Evolutionary conservation across 2,888 invertebrate species (phyloP), one percentile per base, ranked within the genome.

Genomic region (Labia minor): DNA sequence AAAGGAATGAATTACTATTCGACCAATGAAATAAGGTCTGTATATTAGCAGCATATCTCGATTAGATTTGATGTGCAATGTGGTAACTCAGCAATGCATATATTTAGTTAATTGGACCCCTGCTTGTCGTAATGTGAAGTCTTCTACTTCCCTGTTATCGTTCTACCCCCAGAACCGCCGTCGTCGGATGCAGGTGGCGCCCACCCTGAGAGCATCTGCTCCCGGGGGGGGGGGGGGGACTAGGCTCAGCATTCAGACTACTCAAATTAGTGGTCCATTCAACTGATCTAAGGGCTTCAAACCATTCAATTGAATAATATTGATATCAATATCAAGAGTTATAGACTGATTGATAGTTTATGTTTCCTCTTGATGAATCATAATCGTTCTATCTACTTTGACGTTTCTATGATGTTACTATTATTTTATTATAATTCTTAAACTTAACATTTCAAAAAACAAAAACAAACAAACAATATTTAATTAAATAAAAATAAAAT

Each of bases 221-320:
- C 49, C 49, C 33, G 6, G 33, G 33, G n/a, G n/a, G 26, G 26
- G 26, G 26, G 26, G 6, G 16, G 14, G 49, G 2, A 10, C 16
- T 4, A 4, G 6, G 3, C 26, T 26, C 14, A 49, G 49, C 49
- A 49, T 49, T 16, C 49, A 49, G 14, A 49, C 49, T n/a, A 49
- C n/a, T 14, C 49, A n/a, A 49, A 49, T 49, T 49, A 49, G 49
- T 49, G 49, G 49, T 49, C 49, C 49, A 49, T 49, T 49, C 49
- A n/a, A 49, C 49, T 8, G 26, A 49, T 16, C 14, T 49, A 49
- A 49, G 14, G 49, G 49, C 49, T 49, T 11, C 49, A 49, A 33
- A 14, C 26, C 26, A 26, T 26, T 26, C 26, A 26, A 26, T 26
- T 26, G 26, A 26, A 26, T 26, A 26, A 26, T 26, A 26, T 26